Percentiles rank a stretch among this genome's conserved stretches.
Evolutionary conservation across 1,140 invertebrate species (phyloP).

Genomic region (Maniola jurtina): DNA sequence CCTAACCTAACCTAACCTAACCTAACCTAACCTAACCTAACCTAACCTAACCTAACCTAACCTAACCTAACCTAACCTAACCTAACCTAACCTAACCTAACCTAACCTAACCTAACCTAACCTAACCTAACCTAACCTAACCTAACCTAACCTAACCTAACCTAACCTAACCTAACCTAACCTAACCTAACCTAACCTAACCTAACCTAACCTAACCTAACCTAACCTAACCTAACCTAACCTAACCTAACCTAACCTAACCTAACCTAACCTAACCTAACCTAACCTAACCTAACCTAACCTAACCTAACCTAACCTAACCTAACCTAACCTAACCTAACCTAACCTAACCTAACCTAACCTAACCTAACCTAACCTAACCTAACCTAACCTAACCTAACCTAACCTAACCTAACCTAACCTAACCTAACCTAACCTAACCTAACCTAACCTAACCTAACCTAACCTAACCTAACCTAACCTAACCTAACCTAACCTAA

Average conservation of each 20-base stretch:
- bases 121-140: conserved; percentile 21
- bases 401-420: conserved; percentile 21
- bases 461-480: conserved; percentile 21
- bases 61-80: conserved; percentile 17
- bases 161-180: conserved; percentile 21
- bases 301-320: conserved; percentile 14
- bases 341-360: conserved; percentile 13
- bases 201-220: conserved; percentile 16
- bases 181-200: conserved; percentile 21
- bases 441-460: conserved; percentile 20
- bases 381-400: conserved; percentile 21
- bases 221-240: conserved; percentile 10
- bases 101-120: conserved; percentile 21
- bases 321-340: conserved; percentile 1
- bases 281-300: conserved; percentile 23
- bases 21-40: conserved; percentile 21
- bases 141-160: conserved; percentile 21
- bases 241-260: conserved; percentile 23
- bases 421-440: conserved; percentile 18
- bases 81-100: conserved; percentile 21
- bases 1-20: conserved; percentile 21
- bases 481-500: conserved; percentile 21
- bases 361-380: conserved; percentile 21
- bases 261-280: conserved; percentile 23
- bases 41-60: conserved; percentile 21